phyloP scores from a whole-genome alignment of 2,888 invertebrate genomes.

The Hypsopygia costalis region DNA sequence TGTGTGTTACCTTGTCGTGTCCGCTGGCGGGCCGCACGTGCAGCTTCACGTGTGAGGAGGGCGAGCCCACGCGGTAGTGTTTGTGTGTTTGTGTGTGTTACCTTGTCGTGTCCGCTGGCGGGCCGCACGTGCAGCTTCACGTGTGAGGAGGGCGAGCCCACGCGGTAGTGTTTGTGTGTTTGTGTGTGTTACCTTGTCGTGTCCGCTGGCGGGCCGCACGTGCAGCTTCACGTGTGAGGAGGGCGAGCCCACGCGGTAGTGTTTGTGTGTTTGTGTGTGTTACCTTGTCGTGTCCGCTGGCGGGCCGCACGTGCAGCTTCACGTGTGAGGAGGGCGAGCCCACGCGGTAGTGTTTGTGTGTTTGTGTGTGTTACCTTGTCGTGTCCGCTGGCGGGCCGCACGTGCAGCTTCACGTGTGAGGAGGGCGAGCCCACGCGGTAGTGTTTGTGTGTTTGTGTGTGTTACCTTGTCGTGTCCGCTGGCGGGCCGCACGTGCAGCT shows the following conservation, averaged over 20 bases:
- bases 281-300: slow-evolving; percentile 78
- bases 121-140: slow-evolving; percentile 58
- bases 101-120: slow-evolving; percentile 73
- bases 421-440: slow-evolving; percentile 53
- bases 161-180: too few relatives aligned
- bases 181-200: slow-evolving; percentile 82
- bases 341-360: slow-evolving; percentile 55
- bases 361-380: slow-evolving; percentile 83
- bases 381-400: slow-evolving; percentile 65
- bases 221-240: slow-evolving; percentile 31
- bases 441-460: too few relatives aligned
- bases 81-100: too few relatives aligned
- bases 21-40: slow-evolving; percentile 63
- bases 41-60: slow-evolving; percentile 32
- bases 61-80: too few relatives aligned
- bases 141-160: slow-evolving; percentile 34
- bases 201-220: slow-evolving; percentile 64
- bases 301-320: slow-evolving; percentile 55
- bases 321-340: slow-evolving; percentile 39
- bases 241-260: slow-evolving; percentile 53
- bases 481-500: slow-evolving; percentile 55
- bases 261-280: too few relatives aligned
- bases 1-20: slow-evolving; percentile 80
- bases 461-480: slow-evolving; percentile 79
- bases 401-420: slow-evolving; percentile 33